Conservation (phyloP, 1,140 invertebrate genomes). For the Metaphire vulgaris region DNA sequence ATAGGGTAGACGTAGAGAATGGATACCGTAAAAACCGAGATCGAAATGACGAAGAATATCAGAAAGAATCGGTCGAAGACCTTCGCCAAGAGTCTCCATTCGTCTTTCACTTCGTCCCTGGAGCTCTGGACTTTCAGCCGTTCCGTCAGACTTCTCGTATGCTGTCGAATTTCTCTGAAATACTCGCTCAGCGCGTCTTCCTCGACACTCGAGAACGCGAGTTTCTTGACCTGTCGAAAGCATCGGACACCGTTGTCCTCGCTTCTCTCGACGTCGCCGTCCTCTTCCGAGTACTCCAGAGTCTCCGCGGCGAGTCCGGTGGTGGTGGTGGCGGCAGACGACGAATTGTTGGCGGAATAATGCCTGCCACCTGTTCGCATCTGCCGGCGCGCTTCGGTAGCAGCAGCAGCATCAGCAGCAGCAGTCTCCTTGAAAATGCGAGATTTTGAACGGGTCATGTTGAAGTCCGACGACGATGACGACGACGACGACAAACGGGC, state of each 20-base stretch:
- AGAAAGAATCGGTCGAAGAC: slow-evolving; percentile 24
- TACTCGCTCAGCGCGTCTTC: neutral
- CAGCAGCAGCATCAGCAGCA: too few species aligned
- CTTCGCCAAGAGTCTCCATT: slow-evolving; percentile 26
- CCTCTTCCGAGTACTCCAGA: neutral
- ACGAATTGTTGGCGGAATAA: too few species aligned
- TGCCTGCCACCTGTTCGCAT: too few species aligned
- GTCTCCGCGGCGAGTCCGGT: neutral
- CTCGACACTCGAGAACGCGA: neutral
- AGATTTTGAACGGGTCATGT: neutral
- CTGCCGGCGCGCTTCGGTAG: too few species aligned
- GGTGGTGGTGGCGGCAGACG: neutral
- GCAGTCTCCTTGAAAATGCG: neutral
- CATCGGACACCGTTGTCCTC: neutral
- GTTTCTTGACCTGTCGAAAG: neutral
- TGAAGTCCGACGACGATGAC: neutral
- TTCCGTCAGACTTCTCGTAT: slow-evolving; percentile 14
- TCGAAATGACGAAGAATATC: slow-evolving; percentile 20
- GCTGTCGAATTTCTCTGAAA: slow-evolving; percentile 20
- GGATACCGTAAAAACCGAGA: slow-evolving; percentile 17
- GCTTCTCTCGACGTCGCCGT: neutral
- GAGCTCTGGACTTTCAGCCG: slow-evolving; percentile 14
- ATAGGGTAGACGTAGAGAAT: slow-evolving; percentile 24
- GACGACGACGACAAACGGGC: too few species aligned
- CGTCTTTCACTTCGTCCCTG: slow-evolving; percentile 16